Percentiles rank a stretch among this genome's conserved stretches.
phyloP scores from a whole-genome alignment of 2,888 invertebrate species.

The Nipponacmea schrenckii region DNA sequence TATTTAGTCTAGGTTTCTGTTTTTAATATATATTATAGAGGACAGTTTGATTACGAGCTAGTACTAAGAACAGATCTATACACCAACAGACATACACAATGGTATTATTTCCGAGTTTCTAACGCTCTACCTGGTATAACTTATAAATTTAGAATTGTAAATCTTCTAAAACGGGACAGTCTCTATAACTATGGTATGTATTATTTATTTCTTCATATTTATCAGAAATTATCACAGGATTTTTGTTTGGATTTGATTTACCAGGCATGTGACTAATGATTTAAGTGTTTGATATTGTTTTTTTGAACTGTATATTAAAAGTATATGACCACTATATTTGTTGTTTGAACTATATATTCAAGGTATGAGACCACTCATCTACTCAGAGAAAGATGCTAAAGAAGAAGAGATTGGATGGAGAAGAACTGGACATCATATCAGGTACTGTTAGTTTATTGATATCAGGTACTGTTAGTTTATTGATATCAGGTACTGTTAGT shows the following conservation, averaged over 20 bases:
- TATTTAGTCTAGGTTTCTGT: too few relatives aligned
- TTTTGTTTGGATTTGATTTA: too few relatives aligned
- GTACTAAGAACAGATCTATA: constrained; percentile 67
- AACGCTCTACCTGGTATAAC: constrained; percentile 60
- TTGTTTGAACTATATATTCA: constrained; percentile 19
- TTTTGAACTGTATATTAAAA: neutral
- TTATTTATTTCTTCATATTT: neutral
- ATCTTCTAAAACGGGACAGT: constrained; percentile 64
- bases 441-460: constrained; percentile 35
- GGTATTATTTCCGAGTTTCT: constrained; percentile 67
- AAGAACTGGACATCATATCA: constrained; percentile 64
- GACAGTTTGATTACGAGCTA: constrained; percentile 67
- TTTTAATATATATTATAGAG: constrained; percentile 47
- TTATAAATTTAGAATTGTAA: constrained; percentile 66
- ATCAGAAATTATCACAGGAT: too few relatives aligned
- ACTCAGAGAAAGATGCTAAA: constrained; percentile 62
- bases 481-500: too few relatives aligned
- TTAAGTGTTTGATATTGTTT: too few relatives aligned
- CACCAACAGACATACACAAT: constrained; percentile 67
- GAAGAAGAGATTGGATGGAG: constrained; percentile 60
- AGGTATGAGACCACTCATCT: constrained; percentile 66
- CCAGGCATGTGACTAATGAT: too few relatives aligned
- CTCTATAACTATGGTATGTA: constrained; percentile 65
- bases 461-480: too few relatives aligned
- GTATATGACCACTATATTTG: too few relatives aligned